phyloP scores from a whole-genome alignment of 2,888 invertebrate species.

The Thymelicus lineola region DNA sequence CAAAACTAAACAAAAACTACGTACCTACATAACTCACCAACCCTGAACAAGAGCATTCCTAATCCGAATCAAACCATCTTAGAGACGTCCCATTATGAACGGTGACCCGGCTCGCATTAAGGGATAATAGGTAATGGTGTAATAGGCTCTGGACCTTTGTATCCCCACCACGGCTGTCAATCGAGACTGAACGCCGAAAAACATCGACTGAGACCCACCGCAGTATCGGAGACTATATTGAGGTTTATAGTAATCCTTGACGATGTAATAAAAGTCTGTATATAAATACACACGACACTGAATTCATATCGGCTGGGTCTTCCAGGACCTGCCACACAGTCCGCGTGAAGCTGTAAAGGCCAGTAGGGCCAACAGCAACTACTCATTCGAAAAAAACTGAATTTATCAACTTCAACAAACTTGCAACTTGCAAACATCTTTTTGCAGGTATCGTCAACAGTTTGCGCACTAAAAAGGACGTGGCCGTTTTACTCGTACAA shows the following conservation, averaged over 20 bases:
- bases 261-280: background rate
- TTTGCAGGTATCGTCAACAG: too few species aligned
- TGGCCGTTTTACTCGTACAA: too few species aligned
- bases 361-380: too few species aligned
- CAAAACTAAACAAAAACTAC: too few species aligned
- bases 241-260: conserved; percentile 20
- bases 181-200: conserved; percentile 49
- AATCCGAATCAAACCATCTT: conserved; percentile 71
- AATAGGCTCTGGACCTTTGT: conserved; percentile 57
- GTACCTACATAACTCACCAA: background rate
- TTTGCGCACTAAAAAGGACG: too few species aligned
- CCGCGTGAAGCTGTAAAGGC: too few species aligned
- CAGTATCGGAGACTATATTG: conserved; percentile 41
- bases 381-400: too few species aligned
- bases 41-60: conserved; percentile 38
- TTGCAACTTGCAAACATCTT: too few species aligned
- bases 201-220: conserved; percentile 54
- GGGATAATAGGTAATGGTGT: conserved; percentile 68
- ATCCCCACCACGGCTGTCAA: conserved; percentile 59
- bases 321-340: too few species aligned
- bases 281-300: background rate
- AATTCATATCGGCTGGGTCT: too few species aligned
- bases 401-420: too few species aligned
- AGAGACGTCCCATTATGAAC: conserved; percentile 60
- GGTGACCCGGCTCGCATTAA: conserved; percentile 72